Percentiles rank a stretch among this genome's conserved stretches.
phyloP scores from a whole-genome alignment of 2,113 vertebrate genomes.

The Etia nguti region DNA sequence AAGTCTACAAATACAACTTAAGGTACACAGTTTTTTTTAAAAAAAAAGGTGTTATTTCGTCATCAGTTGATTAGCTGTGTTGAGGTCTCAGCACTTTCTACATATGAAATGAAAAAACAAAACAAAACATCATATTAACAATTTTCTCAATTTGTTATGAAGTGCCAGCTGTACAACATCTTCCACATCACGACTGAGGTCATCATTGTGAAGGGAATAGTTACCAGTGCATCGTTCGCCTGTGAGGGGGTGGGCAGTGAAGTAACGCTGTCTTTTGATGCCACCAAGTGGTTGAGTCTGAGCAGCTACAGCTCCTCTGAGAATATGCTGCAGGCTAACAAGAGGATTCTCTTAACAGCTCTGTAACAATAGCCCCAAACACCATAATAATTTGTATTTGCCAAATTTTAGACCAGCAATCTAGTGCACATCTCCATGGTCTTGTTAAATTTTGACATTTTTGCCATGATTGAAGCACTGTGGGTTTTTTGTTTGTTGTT shows the following conservation, averaged over 20 bases:
- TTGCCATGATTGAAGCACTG: neutral
- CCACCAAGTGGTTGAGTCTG: slow-evolving; percentile 30
- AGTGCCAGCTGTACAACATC: neutral
- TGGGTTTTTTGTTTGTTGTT: neutral
- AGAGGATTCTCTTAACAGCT: neutral
- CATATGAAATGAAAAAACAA: neutral
- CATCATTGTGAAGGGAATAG: neutral
- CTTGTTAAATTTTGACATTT: neutral
- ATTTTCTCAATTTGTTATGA: neutral
- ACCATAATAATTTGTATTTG: neutral
- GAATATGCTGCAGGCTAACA: neutral
- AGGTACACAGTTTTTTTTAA: rapidly evolving
- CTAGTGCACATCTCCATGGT: neutral
- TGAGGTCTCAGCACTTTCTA: neutral
- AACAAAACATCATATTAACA: neutral
- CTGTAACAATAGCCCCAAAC: neutral
- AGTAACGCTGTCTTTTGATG: neutral
- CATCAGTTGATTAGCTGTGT: neutral
- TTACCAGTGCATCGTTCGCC: neutral
- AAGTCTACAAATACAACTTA: neutral
- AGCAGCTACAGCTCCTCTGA: neutral
- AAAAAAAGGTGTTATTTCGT: rapidly evolving
- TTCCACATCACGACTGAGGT: neutral
- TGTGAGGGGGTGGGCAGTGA: neutral
- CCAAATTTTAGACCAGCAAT: neutral